A percentile compares a stretch with the other conserved stretches of the same genome.
Conservation (phyloP, 1,140 invertebrate species). For the Cherax quadricarinatus region DNA sequence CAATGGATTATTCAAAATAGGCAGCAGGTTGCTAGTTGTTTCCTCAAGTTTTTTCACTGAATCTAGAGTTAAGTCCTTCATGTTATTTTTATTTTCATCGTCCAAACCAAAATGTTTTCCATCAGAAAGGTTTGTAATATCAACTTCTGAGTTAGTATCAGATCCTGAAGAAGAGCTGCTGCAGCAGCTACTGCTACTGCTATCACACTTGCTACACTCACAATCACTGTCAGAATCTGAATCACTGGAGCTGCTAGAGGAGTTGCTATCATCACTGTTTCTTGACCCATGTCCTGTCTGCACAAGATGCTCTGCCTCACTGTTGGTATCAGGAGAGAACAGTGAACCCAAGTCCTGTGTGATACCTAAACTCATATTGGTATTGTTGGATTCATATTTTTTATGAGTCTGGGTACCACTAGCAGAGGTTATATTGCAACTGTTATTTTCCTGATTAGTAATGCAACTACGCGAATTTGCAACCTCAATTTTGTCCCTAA, state of each 20-base stretch:
- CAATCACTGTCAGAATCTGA: slow-evolving; percentile 35
- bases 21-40: neutral
- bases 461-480: neutral
- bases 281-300: neutral
- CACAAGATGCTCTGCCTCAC: neutral
- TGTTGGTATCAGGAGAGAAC: neutral
- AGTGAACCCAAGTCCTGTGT: neutral
- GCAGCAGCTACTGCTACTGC: slow-evolving; percentile 22
- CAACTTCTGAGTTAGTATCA: slow-evolving; percentile 31
- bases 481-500: neutral
- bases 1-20: neutral
- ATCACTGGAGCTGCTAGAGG: slow-evolving; percentile 32
- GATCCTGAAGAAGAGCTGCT: neutral
- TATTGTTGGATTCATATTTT: neutral
- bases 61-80: neutral
- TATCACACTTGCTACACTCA: slow-evolving; percentile 25
- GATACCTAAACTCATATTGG: neutral
- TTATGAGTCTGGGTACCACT: neutral
- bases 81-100: neutral
- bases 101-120: neutral
- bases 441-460: neutral
- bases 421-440: neutral
- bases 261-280: neutral
- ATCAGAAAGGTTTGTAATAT: neutral
- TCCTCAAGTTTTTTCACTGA: neutral